Percentiles rank a stretch among this genome's conserved stretches.
These are phyloP conservation scores for Heterodera schachtii DNA, from an alignment of 1,140 invertebrate genomes.

Conservation along the genomic window DNA sequence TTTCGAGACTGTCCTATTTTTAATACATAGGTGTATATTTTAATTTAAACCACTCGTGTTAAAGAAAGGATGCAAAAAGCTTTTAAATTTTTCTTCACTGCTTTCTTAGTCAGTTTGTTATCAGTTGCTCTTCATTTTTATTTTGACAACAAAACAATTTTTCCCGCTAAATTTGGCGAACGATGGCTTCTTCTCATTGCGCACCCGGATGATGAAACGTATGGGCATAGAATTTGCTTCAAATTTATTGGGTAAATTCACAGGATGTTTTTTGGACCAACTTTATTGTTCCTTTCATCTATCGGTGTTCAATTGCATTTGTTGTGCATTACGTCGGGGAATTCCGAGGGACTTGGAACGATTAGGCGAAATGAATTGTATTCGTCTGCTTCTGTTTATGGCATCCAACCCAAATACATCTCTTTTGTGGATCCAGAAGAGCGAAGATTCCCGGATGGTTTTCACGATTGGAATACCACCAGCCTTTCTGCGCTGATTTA, in stretches of 20 bases:
- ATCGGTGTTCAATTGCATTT: constrained; percentile 76
- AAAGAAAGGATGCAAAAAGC: not conserved
- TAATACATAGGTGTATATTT: no score
- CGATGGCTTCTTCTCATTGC: constrained; percentile 77
- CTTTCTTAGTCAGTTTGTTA: not conserved
- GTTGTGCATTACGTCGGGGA: constrained; percentile 84
- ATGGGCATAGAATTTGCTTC: not conserved
- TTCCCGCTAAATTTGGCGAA: constrained; percentile 25
- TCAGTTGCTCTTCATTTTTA: not conserved
- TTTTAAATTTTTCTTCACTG: not conserved
- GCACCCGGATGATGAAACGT: constrained; percentile 81
- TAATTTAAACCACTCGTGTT: no score
- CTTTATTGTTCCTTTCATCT: constrained; percentile 75
- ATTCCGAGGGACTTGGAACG: constrained; percentile 44
- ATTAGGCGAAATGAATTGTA: constrained; percentile 14
- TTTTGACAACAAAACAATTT: not conserved
- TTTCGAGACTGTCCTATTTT: no score
- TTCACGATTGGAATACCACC: constrained; percentile 51
- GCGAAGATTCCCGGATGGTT: constrained; percentile 75
- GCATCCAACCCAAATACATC: constrained; percentile 66
- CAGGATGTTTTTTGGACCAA: constrained; percentile 91
- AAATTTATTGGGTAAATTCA: not conserved
- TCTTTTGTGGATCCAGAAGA: constrained; percentile 74
- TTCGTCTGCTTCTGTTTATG: not conserved
- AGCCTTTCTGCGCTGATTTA: constrained; percentile 34